Conservation (phyloP, 2,797 vertebrate genomes). For the Cynopterus sphinx region DNA sequence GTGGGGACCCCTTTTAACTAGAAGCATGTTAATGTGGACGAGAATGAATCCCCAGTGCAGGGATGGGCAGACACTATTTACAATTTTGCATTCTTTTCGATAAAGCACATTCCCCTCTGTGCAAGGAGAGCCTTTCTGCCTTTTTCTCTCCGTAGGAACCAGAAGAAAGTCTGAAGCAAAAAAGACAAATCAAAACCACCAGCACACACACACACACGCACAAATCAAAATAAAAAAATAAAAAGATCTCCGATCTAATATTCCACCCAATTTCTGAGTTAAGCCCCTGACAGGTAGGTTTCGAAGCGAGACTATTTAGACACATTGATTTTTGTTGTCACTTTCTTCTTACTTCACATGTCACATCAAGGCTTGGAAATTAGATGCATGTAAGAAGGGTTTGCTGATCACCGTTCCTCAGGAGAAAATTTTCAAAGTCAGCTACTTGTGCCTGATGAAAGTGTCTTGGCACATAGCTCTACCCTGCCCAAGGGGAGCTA, state of each 20-base stretch:
- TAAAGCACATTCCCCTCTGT: not conserved
- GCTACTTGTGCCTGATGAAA: conserved; percentile 76
- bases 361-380: conserved; percentile 85
- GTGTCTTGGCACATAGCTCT: conserved; percentile 56
- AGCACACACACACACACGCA: too few relatives aligned
- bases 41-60: not conserved
- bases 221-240: not conserved
- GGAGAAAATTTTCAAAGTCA: conserved; percentile 82
- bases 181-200: not conserved
- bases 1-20: not conserved
- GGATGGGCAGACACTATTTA: not conserved
- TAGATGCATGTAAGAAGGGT: conserved; percentile 80
- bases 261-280: conserved; percentile 71
- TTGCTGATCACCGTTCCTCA: conserved; percentile 80
- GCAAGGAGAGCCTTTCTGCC: not conserved
- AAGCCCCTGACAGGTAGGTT: conserved; percentile 78
- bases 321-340: conserved; percentile 86
- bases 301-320: conserved; percentile 82
- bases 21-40: not conserved
- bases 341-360: conserved; percentile 84
- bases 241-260: conserved; percentile 63
- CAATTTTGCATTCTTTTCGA: conserved; percentile 61
- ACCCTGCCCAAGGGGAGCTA: conserved; percentile 59
- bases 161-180: conserved; percentile 60
- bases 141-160: conserved; percentile 38